Base-by-base conservation (phyloP, 2,888 invertebrate genomes). In the Enoplolaimus lenunculus region DNA sequence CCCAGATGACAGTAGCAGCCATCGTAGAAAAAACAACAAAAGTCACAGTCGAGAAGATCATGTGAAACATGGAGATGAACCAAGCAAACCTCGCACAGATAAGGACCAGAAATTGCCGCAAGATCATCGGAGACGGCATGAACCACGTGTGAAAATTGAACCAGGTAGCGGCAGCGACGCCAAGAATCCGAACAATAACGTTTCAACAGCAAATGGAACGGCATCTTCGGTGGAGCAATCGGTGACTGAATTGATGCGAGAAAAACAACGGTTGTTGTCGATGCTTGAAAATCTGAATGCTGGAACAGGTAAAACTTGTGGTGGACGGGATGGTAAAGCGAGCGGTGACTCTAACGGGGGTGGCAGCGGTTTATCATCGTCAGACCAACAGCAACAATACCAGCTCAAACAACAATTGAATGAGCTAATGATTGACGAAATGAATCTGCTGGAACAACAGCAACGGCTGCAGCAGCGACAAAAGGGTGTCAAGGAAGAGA, bases 231-330 rank as follows among this genome's bases (percentile, higher is more conserved):
- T 73, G 57, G 69, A 69, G 2, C 33, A 21, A 2, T 21, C 16
- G 31, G 73, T 79, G 66, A 73, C 75, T 26, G 77, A 78, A 71
- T 73, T 79, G 35, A 76, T 79, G 71, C 76, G 76, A 64, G 76
- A 80, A 73, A 79, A 79, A 71, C 75, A 76, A 65, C 73, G 77
- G 29, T 73, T 81, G 60, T 72, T 80, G 34, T 75, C 78, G 64
- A 76, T 79, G 72, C 73, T 80, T 67, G 76, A 79, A 69, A 74
- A 77, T 59, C 73, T 79, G 67, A 80, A 60, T 60, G 68, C 2
- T 57, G 3, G 26, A 3, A 29, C n/a, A 26, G 68, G 68, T 29
- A 26, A 57, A 62, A 29, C 3, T 26, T 57, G 29, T 28, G 26
- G 33, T n/a, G 26, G 3, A 3, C 60, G 62, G 2, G 60, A n/a